Conservation (phyloP, 1,140 invertebrate genomes). For the Neodiprion virginianus region DNA sequence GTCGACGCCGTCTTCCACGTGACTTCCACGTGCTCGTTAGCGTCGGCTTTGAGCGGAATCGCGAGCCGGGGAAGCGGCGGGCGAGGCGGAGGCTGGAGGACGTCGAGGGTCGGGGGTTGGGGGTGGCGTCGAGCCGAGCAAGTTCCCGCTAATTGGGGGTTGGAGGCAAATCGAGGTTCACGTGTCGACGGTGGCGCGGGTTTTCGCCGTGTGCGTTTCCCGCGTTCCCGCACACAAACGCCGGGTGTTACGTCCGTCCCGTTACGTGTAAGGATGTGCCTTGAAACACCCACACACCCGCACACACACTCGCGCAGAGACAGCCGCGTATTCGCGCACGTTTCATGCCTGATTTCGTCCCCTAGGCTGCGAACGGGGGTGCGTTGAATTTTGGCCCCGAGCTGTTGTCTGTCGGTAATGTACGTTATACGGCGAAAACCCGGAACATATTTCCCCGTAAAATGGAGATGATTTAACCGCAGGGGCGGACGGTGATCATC, state of each 20-base stretch:
- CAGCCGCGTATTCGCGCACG: background rate
- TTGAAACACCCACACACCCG: background rate
- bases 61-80: slow-evolving; percentile 18
- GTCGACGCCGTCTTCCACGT: slow-evolving; percentile 54
- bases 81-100: slow-evolving; percentile 8
- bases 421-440: background rate
- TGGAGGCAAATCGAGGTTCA: slow-evolving; percentile 2
- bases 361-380: background rate
- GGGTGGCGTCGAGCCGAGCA: slow-evolving; percentile 29
- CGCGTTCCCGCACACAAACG: background rate
- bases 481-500: too few relatives aligned
- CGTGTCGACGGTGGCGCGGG: background rate
- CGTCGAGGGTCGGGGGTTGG: slow-evolving; percentile 23
- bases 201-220: background rate
- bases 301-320: background rate
- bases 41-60: slow-evolving; percentile 52
- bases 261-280: background rate
- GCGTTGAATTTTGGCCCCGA: background rate
- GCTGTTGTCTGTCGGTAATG: background rate
- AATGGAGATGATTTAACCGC: too few relatives aligned
- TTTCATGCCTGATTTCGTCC: slow-evolving; percentile 14
- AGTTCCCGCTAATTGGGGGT: slow-evolving; percentile 46
- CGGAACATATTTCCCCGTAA: too few relatives aligned
- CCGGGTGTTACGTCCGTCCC: background rate
- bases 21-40: slow-evolving; percentile 62